phyloP scores from a whole-genome alignment of 2,888 invertebrate species.

The Timema podura region DNA sequence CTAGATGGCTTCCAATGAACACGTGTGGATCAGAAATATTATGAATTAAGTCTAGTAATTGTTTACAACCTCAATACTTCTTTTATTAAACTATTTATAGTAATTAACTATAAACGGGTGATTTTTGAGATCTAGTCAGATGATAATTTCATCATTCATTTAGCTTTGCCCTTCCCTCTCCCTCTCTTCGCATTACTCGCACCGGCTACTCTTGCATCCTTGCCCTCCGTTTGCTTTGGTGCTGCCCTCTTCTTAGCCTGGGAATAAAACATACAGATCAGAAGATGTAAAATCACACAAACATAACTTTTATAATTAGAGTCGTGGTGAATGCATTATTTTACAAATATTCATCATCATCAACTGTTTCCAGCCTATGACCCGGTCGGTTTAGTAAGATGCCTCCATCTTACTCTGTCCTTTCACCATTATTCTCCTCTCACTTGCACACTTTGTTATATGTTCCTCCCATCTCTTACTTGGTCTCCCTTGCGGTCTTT shows the following conservation, averaged over 20 bases:
- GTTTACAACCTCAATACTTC: no score
- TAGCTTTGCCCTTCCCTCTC: slow-evolving; percentile 2
- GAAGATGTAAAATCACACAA: not conserved
- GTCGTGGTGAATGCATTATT: not conserved
- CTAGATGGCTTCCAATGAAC: no score
- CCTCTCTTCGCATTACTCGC: slow-evolving; percentile 15
- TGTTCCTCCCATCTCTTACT: no score
- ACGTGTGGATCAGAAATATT: no score
- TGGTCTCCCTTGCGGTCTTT: no score
- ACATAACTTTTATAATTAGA: not conserved
- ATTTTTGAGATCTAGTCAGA: not conserved
- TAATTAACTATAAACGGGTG: not conserved
- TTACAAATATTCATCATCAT: no score
- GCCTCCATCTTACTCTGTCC: no score
- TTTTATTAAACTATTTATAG: not conserved
- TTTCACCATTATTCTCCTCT: no score
- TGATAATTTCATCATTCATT: not conserved
- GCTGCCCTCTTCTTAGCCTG: slow-evolving; percentile 36
- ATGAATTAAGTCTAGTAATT: no score
- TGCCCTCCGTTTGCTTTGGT: slow-evolving; percentile 29
- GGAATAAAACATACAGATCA: not conserved
- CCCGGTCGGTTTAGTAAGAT: no score
- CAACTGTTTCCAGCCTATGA: no score
- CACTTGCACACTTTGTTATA: no score
- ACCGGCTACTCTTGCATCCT: not conserved